Conservation (phyloP, 2,888 invertebrate species). For the Agrotis puta region DNA sequence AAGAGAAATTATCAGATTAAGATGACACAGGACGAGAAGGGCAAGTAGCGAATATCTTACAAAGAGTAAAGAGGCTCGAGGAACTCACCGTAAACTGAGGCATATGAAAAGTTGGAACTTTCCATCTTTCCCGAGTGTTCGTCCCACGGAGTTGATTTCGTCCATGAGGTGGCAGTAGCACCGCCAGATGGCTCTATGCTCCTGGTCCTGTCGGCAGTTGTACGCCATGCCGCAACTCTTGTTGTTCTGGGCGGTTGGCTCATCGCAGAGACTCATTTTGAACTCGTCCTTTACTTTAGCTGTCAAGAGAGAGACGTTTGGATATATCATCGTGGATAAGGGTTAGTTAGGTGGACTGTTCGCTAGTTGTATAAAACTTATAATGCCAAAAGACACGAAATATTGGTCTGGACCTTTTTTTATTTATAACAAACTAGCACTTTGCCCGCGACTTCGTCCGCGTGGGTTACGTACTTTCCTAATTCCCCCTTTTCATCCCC, state of each 20-base stretch:
- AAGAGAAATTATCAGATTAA: not conserved
- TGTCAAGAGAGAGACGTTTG: constrained; percentile 72
- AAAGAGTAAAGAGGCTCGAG: not conserved
- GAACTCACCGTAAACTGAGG: constrained; percentile 96
- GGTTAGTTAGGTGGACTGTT: not conserved
- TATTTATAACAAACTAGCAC: no score
- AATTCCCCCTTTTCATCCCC: no score
- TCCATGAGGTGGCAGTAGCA: constrained; percentile 97
- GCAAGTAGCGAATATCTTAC: not conserved
- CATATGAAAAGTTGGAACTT: constrained; percentile 99
- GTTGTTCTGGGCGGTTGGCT: constrained; percentile 81
- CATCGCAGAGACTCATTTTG: constrained; percentile 93
- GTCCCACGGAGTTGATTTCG: constrained; percentile 96
- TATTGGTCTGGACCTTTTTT: no score
- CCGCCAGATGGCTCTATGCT: constrained; percentile 94
- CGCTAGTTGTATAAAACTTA: not conserved
- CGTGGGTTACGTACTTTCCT: no score
- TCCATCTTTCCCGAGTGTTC: constrained; percentile 98
- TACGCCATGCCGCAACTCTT: constrained; percentile 83
- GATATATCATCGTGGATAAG: not conserved
- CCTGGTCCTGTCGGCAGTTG: constrained; percentile 87
- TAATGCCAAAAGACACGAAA: no score
- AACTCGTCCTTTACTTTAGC: constrained; percentile 96
- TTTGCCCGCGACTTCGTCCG: no score
- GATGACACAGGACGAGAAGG: not conserved